phyloP scores from a whole-genome alignment of 1,140 invertebrate genomes.

The Rhopalosiphum padi region DNA sequence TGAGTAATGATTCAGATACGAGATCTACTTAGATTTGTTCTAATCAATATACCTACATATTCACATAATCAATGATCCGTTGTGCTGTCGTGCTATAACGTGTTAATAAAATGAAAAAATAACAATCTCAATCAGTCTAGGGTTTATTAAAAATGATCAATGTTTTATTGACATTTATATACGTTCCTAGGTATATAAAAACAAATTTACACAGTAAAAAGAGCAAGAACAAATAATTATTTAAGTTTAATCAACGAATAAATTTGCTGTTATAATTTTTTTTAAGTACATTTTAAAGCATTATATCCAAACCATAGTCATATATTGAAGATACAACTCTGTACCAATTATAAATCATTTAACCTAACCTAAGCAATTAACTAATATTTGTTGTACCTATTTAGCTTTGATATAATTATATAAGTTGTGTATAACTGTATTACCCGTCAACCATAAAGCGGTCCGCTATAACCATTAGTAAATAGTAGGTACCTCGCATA shows the following conservation, averaged over 20 bases:
- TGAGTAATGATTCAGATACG: too few species aligned
- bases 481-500: neutral
- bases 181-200: too few species aligned
- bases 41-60: too few species aligned
- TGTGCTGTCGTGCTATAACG: too few species aligned
- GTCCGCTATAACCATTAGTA: neutral
- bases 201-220: neutral
- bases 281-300: neutral
- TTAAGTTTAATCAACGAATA: neutral
- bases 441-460: neutral
- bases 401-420: neutral
- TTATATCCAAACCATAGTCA: neutral
- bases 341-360: neutral
- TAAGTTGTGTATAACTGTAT: neutral
- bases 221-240: neutral
- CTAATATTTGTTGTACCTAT: neutral
- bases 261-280: neutral
- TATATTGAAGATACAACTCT: neutral
- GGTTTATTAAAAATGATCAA: too few species aligned
- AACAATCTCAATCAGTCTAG: too few species aligned
- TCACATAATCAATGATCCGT: too few species aligned
- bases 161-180: too few species aligned
- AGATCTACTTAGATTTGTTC: too few species aligned
- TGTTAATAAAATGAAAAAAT: too few species aligned
- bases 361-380: neutral